Conservation (phyloP, 2,888 invertebrate genomes). For the Microplitis deprimator region DNA sequence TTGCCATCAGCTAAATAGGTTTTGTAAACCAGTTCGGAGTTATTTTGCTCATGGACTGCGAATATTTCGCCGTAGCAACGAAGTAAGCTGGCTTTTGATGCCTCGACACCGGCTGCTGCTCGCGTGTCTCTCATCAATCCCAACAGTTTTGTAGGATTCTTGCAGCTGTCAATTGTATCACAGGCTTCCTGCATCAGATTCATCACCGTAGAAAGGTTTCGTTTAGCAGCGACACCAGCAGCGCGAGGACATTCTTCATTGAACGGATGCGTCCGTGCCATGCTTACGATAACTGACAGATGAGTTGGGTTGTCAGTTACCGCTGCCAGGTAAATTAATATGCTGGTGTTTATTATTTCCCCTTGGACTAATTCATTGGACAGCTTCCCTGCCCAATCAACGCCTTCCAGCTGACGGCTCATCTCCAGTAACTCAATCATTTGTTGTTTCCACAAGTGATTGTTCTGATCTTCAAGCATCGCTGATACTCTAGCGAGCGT, state of each 20-base stretch:
- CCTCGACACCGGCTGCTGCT: conserved; percentile 62
- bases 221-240: conserved; percentile 61
- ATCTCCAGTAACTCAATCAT: conserved; percentile 63
- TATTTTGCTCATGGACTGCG: conserved; percentile 33
- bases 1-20: conserved; percentile 55
- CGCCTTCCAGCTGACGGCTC: conserved; percentile 60
- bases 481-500: conserved; percentile 55
- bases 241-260: conserved; percentile 59
- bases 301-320: conserved; percentile 59
- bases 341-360: conserved; percentile 49
- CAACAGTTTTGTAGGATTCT: conserved; percentile 60
- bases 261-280: conserved; percentile 53
- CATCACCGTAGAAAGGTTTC: conserved; percentile 57
- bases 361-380: conserved; percentile 58
- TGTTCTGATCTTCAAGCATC: conserved; percentile 52
- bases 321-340: conserved; percentile 59
- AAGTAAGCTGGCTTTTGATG: conserved; percentile 61
- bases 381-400: conserved; percentile 60
- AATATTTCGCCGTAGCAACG: conserved; percentile 63
- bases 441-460: conserved; percentile 59
- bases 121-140: conserved; percentile 63
- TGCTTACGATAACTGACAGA: conserved; percentile 55
- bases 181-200: conserved; percentile 61
- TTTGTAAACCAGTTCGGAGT: conserved; percentile 44
- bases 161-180: conserved; percentile 56